A percentile compares a stretch with the other conserved stretches of the same genome.
Evolutionary conservation across 2,888 invertebrate genomes (phyloP).

Genomic region (Linnaemya tessellans): DNA sequence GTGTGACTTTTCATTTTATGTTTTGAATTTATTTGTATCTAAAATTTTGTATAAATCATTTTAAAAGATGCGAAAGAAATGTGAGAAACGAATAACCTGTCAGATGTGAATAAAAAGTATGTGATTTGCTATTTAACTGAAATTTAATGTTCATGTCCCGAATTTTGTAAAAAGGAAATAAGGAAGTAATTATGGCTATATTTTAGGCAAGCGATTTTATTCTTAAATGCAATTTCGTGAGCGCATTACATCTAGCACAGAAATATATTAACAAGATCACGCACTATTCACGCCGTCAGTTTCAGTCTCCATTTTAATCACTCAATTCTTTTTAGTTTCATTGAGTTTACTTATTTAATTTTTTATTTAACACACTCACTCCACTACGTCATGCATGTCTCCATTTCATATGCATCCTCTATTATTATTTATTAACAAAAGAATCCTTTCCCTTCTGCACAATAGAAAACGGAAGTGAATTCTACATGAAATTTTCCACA

Average conservation of each 20-base stretch:
- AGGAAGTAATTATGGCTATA: no score
- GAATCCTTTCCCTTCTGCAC: conserved; percentile 19
- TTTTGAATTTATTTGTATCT: conserved; percentile 51
- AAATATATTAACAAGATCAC: no score
- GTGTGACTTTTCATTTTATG: conserved; percentile 48
- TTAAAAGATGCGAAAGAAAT: background rate
- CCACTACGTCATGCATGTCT: background rate
- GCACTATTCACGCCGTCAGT: no score
- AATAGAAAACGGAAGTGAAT: conserved; percentile 62
- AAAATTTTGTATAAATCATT: conserved; percentile 7
- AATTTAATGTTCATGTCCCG: no score
- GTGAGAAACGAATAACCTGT: background rate
- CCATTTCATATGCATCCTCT: background rate
- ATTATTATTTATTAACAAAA: background rate
- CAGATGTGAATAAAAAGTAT: background rate
- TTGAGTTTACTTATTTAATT: no score
- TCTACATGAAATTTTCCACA: conserved; percentile 43
- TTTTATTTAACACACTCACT: background rate
- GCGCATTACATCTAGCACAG: no score
- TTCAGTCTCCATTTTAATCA: no score
- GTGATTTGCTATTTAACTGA: background rate
- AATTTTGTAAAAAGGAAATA: no score
- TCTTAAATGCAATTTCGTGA: no score
- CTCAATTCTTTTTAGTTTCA: background rate
- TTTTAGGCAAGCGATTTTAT: no score